Evolutionary conservation across 92 coral and sea anemone genomes (phyloP), one percentile per base, ranked within the genome.

Genomic region (Heteractis magnifica): DNA sequence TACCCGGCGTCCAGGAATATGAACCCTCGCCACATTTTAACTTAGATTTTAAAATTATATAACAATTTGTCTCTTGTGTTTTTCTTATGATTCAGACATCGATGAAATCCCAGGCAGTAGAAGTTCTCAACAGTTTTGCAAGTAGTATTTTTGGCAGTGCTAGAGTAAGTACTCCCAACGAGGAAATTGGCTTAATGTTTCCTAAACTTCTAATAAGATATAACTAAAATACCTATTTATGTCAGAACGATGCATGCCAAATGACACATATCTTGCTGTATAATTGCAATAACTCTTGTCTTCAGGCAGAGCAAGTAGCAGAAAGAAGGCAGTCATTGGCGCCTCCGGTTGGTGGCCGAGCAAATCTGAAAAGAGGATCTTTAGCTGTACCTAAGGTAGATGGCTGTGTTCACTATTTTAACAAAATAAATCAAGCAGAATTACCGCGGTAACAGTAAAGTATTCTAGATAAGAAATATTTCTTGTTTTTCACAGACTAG

Each of bases 141-240:
- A 93, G 90, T 79, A 91, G 95, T 70, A 84, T 93, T 26, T 92
- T 93, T 65, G 95, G 98, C 49, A 93, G 95, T 62, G 90, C 89
- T 3, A 86, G 98, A 84, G 98, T 89, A 81, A 51, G 94, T 74
- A 52, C 49, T 19, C 49, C 20, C 0, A 34, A 14, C 12, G 44
- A 26, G 10, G 23, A 6, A 12, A 79, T 49, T 9, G 21, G 44
- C 44, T 3, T 21, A 8, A 53, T 53, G 10, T 3, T 53, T 1
- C 58, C 44, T 34, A 34, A 34, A 53, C 13, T 53, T 53, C 58
- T 12, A 53, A 53, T 53, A 53, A 8, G 13, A 53, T 53, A 53
- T 53, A 53, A 53, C 58, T 53, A 34, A 34, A 34, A 34, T 34
- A 34, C 58, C 58, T 8, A 53, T 53, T 12, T 53, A 8, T 53